Conservation (phyloP, 2,113 vertebrate genomes). For the Rhombomys opimus region DNA sequence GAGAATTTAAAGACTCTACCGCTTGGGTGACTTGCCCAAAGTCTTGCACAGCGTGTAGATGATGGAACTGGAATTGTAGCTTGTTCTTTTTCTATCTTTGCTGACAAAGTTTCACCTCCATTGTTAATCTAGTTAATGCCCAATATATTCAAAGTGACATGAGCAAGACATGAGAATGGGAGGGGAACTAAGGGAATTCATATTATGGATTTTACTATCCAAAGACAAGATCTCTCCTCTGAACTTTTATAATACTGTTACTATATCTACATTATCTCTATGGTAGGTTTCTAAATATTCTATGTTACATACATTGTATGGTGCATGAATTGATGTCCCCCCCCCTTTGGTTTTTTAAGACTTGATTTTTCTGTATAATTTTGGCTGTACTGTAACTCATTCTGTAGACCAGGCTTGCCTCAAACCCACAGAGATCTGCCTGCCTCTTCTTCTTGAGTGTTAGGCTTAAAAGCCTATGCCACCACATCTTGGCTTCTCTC, state of each 20-base stretch:
- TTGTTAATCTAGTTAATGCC: neutral
- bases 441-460: neutral
- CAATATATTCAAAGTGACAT: neutral
- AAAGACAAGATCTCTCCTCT: neutral
- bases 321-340: neutral
- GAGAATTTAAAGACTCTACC: neutral
- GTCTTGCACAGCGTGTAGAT: neutral
- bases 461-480: neutral
- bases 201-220: neutral
- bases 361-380: neutral
- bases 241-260: neutral
- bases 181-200: neutral
- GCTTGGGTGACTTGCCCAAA: neutral
- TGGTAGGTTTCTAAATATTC: neutral
- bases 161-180: rapidly evolving
- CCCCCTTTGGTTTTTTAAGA: neutral
- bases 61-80: neutral
- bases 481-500: neutral
- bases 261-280: neutral
- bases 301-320: neutral
- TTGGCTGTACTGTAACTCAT: neutral
- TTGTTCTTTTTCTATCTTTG: neutral
- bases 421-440: neutral
- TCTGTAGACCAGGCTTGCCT: neutral
- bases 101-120: neutral